Evolutionary conservation across 2,888 invertebrate species (phyloP), one percentile per base, ranked within the genome.

Genomic region (Dicycla oo): DNA sequence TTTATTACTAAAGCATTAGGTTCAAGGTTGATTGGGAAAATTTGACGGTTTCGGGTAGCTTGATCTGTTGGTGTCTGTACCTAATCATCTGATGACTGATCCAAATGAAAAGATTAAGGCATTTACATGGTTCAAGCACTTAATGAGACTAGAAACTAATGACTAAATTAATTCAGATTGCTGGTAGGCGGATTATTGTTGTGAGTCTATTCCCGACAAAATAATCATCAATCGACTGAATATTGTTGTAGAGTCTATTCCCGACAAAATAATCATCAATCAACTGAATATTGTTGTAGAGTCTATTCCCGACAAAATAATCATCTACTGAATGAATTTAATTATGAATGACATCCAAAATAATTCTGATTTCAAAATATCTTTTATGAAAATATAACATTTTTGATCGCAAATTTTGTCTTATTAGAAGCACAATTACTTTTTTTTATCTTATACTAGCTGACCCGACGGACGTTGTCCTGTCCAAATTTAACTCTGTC

Each of bases 111-210:
- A 67, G 54, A 77, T 65, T 78, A 77, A 75, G 72, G 73, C 73
- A 81, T 79, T 73, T 67, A 61, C 72, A 68, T 65, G 73, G 66
- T 81, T 78, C 73, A 79, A 83, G 78, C 73, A 82, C 76, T 78
- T 83, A 75, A 75, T 79, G 78, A 84, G 84, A 86, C 84, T 86
- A 86, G 86, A 84, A 63, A 74, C 82, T 84, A 82, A 78, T 85
- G 85, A 86, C 85, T 86, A 84, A 83, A 78, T 75, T 70, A 69
- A 75, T 79, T 79, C 74, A 75, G 73, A 76, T 78, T 77, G 73
- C 43, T 73, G 75, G 47, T 71, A 69, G 47, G 57, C 34, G 38
- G 20, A 64, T 63, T 64, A 71, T 73, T 73, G 20, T n/a, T n/a
- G n/a, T n/a, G 43, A 67, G 26, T 51, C 7, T 23, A 47, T 47